These are phyloP conservation scores for Microtus montanus DNA, from an alignment of 2,113 vertebrate species.

Conservation along the genomic window DNA sequence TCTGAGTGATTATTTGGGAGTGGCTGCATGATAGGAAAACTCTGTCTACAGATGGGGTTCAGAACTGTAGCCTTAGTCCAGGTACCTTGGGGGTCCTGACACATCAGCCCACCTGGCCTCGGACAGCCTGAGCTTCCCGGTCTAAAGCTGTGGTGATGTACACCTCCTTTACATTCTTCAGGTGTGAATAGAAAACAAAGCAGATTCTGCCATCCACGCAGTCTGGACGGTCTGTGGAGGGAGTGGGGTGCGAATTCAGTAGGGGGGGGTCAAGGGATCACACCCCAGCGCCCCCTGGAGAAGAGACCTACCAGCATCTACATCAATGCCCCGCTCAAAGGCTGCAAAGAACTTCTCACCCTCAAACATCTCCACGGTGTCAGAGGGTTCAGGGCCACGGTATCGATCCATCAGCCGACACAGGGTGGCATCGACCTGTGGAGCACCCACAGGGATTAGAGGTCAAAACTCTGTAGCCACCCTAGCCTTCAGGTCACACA, in stretches of 20 bases:
- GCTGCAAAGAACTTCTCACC: conserved; percentile 98
- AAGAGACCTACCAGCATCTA: conserved; percentile 88
- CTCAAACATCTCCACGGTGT: conserved; percentile 95
- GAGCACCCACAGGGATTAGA: background rate
- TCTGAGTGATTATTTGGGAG: too few species aligned
- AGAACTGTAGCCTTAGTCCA: background rate
- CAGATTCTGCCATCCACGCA: conserved; percentile 91
- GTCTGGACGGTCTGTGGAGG: conserved; percentile 92
- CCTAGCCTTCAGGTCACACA: background rate
- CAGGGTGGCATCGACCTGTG: conserved; percentile 90
- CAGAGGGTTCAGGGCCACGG: conserved; percentile 95
- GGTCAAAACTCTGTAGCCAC: accelerated
- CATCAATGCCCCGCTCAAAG: conserved; percentile 93
- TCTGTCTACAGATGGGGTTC: background rate
- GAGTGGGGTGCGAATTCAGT: background rate
- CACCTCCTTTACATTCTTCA: conserved; percentile 97
- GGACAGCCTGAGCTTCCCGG: conserved; percentile 87
- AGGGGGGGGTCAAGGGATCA: accelerated
- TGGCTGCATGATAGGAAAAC: too few species aligned
- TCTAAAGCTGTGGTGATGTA: conserved; percentile 89
- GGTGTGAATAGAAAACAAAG: conserved; percentile 94
- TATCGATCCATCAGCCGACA: conserved; percentile 89
- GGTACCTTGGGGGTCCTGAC: background rate
- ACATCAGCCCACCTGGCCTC: conserved; percentile 91
- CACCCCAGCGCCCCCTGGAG: accelerated